Conservation (phyloP, 2,113 vertebrate genomes). For the Tretioscincus oriximinensis region DNA sequence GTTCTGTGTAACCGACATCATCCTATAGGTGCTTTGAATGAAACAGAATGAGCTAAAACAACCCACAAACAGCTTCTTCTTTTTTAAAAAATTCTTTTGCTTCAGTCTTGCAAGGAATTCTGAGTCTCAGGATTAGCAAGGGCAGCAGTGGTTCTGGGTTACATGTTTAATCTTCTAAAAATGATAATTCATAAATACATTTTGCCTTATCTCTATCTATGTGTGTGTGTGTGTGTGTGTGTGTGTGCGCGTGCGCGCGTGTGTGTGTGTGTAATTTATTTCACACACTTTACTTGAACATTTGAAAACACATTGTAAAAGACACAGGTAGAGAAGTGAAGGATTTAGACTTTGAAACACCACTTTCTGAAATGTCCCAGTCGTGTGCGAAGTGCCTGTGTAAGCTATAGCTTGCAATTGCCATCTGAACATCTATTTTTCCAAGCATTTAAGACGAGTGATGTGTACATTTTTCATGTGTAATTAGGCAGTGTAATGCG, state of each 20-base stretch:
- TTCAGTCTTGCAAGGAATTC: background rate
- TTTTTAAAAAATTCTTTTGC: too few relatives aligned
- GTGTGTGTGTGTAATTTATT: slow-evolving; percentile 12
- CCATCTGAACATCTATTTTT: slow-evolving; percentile 73
- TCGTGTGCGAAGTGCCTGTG: slow-evolving; percentile 37
- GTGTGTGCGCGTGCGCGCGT: too few relatives aligned
- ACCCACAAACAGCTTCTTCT: background rate
- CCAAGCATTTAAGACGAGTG: slow-evolving; percentile 70
- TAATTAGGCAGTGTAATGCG: slow-evolving; percentile 88
- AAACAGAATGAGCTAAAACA: background rate
- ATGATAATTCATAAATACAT: background rate
- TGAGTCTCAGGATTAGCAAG: background rate
- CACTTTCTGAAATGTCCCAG: slow-evolving; percentile 42
- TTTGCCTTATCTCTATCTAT: background rate
- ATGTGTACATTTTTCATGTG: slow-evolving; percentile 83
- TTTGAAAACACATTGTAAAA: slow-evolving; percentile 29
- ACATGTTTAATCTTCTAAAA: background rate
- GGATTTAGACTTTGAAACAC: slow-evolving; percentile 44
- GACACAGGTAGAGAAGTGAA: background rate
- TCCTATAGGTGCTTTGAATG: too few relatives aligned
- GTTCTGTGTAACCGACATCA: too few relatives aligned
- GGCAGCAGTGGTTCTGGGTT: background rate
- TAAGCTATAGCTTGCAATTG: slow-evolving; percentile 47
- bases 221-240: too few relatives aligned
- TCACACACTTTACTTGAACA: slow-evolving; percentile 17